Base-by-base conservation (phyloP, 1,140 invertebrate genomes). In the Aphidius ervi region DNA sequence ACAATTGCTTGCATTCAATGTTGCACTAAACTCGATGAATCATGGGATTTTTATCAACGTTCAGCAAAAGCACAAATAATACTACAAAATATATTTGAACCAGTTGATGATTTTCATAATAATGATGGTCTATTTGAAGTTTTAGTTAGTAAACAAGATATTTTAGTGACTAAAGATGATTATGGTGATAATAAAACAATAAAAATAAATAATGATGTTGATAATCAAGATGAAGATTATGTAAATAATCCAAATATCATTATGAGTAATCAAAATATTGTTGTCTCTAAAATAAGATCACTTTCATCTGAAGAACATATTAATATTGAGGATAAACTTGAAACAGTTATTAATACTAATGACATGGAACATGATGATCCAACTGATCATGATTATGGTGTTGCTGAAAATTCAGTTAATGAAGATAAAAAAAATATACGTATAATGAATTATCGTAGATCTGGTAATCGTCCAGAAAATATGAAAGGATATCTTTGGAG, bases 21-120 rank as follows among this genome's bases (percentile, higher is more conserved):
- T 31, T 63, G 56, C 43, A 16, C 39, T 9, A 67, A 58, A 50
- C 37, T 67, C 3, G 63, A 67, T 41, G 53, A 64, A 43, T 64
- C 49, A 6, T 64, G 62, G 10, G 58, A 65, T 50, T 65, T 67
- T 42, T 65, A 59, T 37, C 43, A 61, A 50, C 62, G 52, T 58
- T 52, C 65, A 10, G 45, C 60, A 6, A 55, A 61, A 43, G 61
- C 58, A 9, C 65, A 67, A 61, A 42, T 57, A 16, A 50, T 61
- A 20, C 46, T 65, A 5, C 37, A 60, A 9, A 49, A 40, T 8
- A 52, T 64, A 46, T 61, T 49, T 56, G 53, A 62, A 45, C 49
- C 63, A 23, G 52, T 46, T n/a, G 47, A 20, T 16, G 56, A 47
- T 9, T 16, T 58, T 10, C 16, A 56, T 2, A 48, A 54, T 31